A percentile compares a stretch with the other conserved stretches of the same genome.
These are phyloP conservation scores for Marisa cornuarietis DNA, from an alignment of 1,140 invertebrate genomes.

Conservation along the genomic window DNA sequence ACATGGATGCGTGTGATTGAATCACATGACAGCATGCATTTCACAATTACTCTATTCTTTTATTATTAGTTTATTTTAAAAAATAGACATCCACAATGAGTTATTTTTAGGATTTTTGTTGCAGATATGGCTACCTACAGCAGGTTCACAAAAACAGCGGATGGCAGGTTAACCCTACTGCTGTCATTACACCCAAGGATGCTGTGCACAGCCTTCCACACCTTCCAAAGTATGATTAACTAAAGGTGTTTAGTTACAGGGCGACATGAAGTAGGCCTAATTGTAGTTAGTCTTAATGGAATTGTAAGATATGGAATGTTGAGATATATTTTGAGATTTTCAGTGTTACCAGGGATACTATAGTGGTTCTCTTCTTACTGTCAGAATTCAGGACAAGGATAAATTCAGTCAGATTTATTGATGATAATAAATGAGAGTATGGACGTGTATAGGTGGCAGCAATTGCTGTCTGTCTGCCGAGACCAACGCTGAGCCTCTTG, in stretches of 20 bases:
- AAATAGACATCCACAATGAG: not conserved
- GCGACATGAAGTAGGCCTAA: not conserved
- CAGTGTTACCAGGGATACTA: no score
- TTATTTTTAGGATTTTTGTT: not conserved
- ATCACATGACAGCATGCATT: not conserved
- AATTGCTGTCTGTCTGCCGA: no score
- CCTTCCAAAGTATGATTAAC: conserved; percentile 22
- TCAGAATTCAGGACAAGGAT: not conserved
- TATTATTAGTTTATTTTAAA: not conserved
- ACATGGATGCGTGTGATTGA: not conserved
- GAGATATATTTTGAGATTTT: not conserved
- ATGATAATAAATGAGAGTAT: not conserved
- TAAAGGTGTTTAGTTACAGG: not conserved
- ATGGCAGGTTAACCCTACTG: not conserved
- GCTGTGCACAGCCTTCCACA: conserved; percentile 19
- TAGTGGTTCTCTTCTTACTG: no score
- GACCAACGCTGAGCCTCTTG: no score
- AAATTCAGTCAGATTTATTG: not conserved
- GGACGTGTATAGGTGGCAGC: no score
- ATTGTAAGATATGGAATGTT: not conserved
- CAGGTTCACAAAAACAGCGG: not conserved
- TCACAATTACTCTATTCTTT: not conserved
- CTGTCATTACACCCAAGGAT: not conserved
- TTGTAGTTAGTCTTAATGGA: not conserved
- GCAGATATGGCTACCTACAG: conserved; percentile 18